Evolutionary conservation across 1,140 invertebrate genomes (phyloP).

Genomic region (Temnothorax curvispinosus): DNA sequence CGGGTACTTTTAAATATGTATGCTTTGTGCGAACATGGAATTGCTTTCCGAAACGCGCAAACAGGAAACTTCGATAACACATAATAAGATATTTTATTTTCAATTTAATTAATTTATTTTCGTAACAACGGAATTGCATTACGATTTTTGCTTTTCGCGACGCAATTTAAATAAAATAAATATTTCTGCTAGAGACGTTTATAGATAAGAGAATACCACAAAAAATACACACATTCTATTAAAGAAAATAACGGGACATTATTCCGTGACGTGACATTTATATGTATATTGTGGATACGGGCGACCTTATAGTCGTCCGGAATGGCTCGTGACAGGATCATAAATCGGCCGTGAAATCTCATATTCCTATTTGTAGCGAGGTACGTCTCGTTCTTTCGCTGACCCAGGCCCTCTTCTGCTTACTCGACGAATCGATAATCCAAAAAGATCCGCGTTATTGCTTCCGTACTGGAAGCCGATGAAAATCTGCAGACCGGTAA

Average conservation of each 20-base stretch:
- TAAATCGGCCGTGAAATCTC: constrained; percentile 68
- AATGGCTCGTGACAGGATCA: background rate
- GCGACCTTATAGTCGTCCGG: constrained; percentile 32
- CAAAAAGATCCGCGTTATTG: constrained; percentile 76
- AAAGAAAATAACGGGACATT: background rate
- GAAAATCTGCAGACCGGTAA: constrained; percentile 83
- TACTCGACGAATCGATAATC: constrained; percentile 69
- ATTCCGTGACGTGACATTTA: constrained; percentile 4
- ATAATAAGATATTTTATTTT: background rate
- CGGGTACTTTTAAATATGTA: constrained; percentile 6
- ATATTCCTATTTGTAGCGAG: constrained; percentile 56
- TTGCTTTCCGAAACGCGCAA: constrained; percentile 1
- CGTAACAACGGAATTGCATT: background rate
- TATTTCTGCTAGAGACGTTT: background rate
- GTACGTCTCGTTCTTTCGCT: constrained; percentile 42
- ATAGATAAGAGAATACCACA: background rate
- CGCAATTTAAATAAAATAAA: background rate
- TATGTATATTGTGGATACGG: background rate
- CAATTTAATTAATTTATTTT: background rate
- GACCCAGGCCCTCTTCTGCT: constrained; percentile 4
- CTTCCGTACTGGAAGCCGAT: constrained; percentile 75
- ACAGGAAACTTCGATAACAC: background rate
- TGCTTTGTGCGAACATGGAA: constrained; percentile 1
- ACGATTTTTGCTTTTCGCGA: background rate
- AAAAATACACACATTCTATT: background rate